Base-by-base conservation (phyloP, 2,888 invertebrate genomes). In the Drosophila tripunctata region DNA sequence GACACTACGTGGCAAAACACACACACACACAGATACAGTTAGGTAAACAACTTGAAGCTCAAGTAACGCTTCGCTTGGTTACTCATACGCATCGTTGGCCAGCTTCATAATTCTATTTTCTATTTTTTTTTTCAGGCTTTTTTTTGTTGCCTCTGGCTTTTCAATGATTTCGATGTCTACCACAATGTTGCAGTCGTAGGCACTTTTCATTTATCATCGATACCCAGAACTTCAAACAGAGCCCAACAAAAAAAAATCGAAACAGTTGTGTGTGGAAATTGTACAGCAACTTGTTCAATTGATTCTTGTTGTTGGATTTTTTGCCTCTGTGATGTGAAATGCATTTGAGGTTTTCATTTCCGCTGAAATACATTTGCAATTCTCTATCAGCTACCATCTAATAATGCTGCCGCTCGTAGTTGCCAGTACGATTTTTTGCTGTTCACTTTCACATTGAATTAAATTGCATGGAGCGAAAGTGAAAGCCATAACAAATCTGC, bases 141-240 rank as follows among this genome's bases (percentile, higher is more conserved):
- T n/a, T n/a, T n/a, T n/a, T n/a, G n/a, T n/a, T 54, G 52, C 19
- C 43, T 19, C 55, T 67, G 48, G 48, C 63, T 48, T 63, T 56
- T 48, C 47, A 69, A 56, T 68, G 43, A 36, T 8, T 27, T 19
- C 27, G 7, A 15, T 47, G 40, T 30, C 14, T 21, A 31, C 52
- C 55, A 15, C 64, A 54, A 30, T 56, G 40, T 43, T 58, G 64
- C 68, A 62, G n/a, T 56, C 52, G 61, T 50, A 63, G 65, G 73
- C 74, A 36, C 41, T 65, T 67, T 67, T 67, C 63, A 78, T 62
- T 78, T 75, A 67, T 63, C 75, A 75, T 67, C 62, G 55, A 66
- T 67, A 40, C 50, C 27, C 54, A 21, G 14, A 54, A 52, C 43
- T 47, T 55, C 40, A 40, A 33, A 48, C 19, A 12, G 36, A 15